Conservation (phyloP, 2,113 vertebrate species). For the Thinocorus orbignyianus region DNA sequence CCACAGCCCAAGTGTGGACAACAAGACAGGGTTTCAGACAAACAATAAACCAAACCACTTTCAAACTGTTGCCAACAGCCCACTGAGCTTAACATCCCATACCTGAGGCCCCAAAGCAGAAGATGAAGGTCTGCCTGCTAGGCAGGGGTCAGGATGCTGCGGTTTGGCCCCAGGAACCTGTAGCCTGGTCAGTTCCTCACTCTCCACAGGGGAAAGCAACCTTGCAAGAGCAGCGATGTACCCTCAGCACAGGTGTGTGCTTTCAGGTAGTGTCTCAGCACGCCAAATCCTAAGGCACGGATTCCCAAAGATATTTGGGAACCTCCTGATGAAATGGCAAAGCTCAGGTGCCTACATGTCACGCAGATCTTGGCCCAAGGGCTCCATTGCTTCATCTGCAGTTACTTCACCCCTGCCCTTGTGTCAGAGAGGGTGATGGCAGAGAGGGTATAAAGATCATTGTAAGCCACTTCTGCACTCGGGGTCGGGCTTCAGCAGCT, state of each 20-base stretch:
- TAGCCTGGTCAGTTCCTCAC: neutral
- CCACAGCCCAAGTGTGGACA: neutral
- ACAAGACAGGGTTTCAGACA: neutral
- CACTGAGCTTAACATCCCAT: neutral
- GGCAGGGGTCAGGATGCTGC: neutral
- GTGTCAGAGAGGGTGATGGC: neutral
- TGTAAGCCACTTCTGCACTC: neutral
- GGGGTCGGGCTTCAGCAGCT: neutral
- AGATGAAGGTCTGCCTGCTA: neutral
- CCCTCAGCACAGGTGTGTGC: accelerated
- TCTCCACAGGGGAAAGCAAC: neutral
- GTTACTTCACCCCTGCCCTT: neutral
- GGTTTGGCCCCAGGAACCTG: neutral
- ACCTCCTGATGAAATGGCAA: neutral
- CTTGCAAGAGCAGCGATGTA: accelerated
- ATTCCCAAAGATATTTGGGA: neutral
- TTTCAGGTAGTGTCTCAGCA: neutral
- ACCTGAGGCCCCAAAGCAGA: neutral
- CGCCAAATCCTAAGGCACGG: neutral
- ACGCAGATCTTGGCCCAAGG: neutral
- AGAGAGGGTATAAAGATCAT: neutral
- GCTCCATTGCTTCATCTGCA: neutral
- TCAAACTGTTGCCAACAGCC: neutral
- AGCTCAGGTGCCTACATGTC: neutral
- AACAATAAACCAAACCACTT: neutral